Evolutionary conservation across 2,888 invertebrate species (phyloP).

Genomic region (Tipula confusa): DNA sequence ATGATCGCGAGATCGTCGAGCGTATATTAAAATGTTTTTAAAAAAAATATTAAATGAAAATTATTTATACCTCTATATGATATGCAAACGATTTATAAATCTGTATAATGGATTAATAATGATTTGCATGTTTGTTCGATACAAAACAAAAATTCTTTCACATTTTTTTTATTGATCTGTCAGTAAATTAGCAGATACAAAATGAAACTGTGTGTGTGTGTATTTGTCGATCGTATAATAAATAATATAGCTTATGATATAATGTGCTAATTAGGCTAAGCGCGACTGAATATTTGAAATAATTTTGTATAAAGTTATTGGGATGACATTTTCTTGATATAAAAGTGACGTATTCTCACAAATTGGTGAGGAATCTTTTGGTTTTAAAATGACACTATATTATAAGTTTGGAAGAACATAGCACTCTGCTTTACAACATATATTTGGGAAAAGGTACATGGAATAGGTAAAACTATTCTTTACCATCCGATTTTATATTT

Average conservation of each 20-base stretch:
- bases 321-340: too few species aligned
- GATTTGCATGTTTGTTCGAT: not conserved
- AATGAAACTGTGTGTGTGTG: not conserved
- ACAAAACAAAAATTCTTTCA: not conserved
- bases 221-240: not conserved
- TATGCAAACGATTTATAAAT: not conserved
- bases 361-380: too few species aligned
- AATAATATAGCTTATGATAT: not conserved
- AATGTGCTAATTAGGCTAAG: not conserved
- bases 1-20: not conserved
- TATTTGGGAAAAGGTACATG: too few species aligned
- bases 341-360: too few species aligned
- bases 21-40: not conserved
- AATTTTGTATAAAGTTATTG: too few species aligned
- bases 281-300: not conserved
- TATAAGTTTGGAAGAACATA: too few species aligned
- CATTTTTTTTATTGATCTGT: conserved; percentile 15
- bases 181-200: not conserved
- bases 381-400: too few species aligned
- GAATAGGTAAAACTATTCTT: too few species aligned
- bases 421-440: too few species aligned
- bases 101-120: not conserved
- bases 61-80: conserved; percentile 8
- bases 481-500: too few species aligned
- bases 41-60: not conserved